Percentiles rank a stretch among this genome's conserved stretches.
Evolutionary conservation across 1,140 invertebrate species (phyloP).

Genomic region (Saxidomus purpurata): DNA sequence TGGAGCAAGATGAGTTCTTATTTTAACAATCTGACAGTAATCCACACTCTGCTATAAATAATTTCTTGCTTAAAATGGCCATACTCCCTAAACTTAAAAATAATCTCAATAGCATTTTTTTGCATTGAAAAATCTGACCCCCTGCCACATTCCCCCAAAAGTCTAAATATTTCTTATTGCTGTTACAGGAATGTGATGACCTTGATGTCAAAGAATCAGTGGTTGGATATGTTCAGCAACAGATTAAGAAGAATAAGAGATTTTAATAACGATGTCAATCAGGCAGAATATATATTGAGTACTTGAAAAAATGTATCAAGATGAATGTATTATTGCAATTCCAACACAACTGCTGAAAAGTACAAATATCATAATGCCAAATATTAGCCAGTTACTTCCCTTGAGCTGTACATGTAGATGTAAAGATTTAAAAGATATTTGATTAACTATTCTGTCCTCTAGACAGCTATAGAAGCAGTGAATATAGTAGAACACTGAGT

Average conservation of each 20-base stretch:
- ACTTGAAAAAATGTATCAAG: neutral
- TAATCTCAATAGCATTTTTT: too few relatives aligned
- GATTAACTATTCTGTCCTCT: neutral
- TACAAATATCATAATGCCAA: neutral
- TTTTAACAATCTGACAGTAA: too few relatives aligned
- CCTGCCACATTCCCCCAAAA: too few relatives aligned
- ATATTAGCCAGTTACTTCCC: neutral
- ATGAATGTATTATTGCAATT: neutral
- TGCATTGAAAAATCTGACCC: too few relatives aligned
- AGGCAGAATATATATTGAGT: neutral
- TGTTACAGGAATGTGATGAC: slow-evolving; percentile 29
- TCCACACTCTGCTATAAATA: too few relatives aligned
- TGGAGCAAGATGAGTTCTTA: too few relatives aligned
- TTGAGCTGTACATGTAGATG: too few relatives aligned
- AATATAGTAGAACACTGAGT: too few relatives aligned
- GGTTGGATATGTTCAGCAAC: slow-evolving; percentile 1
- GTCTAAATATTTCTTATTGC: too few relatives aligned
- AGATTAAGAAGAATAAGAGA: slow-evolving; percentile 6
- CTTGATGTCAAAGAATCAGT: slow-evolving; percentile 21
- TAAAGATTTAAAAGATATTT: neutral
- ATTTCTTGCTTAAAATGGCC: too few relatives aligned
- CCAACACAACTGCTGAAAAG: neutral
- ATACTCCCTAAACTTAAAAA: too few relatives aligned
- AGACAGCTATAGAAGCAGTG: too few relatives aligned
- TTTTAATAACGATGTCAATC: neutral